phyloP scores from a whole-genome alignment of 2,888 invertebrate species.

The Hirtodrosophila alboralis region DNA sequence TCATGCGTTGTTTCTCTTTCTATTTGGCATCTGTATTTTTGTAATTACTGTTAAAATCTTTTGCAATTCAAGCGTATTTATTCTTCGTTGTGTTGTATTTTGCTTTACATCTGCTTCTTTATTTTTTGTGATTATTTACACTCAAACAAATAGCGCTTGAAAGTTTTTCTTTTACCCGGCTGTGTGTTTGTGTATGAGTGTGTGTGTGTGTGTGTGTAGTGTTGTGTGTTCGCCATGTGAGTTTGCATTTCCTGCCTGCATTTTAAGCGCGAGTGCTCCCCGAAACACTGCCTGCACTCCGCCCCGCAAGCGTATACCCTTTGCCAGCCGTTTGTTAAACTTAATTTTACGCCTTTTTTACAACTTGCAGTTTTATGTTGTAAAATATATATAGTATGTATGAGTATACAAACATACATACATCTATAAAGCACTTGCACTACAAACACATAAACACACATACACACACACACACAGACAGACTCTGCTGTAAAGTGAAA shows the following conservation, averaged over 20 bases:
- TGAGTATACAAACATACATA: slow-evolving; percentile 9
- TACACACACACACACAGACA: slow-evolving; percentile 2
- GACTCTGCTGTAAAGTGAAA: slow-evolving; percentile 1
- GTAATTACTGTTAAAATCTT: slow-evolving; percentile 6
- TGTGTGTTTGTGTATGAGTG: slow-evolving; percentile 18
- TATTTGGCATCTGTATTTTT: too few relatives aligned
- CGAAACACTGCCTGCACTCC: slow-evolving; percentile 47
- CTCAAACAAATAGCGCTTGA: slow-evolving; percentile 76
- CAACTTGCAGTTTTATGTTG: slow-evolving; percentile 75
- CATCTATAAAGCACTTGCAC: slow-evolving; percentile 36
- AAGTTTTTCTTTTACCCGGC: slow-evolving; percentile 58
- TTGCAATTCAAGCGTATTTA: slow-evolving; percentile 29
- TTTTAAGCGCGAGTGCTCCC: slow-evolving; percentile 70
- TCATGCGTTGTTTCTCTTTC: too few relatives aligned
- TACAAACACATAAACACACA: slow-evolving; percentile 30
- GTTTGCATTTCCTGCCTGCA: slow-evolving; percentile 77
- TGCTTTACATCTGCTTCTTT: slow-evolving; percentile 24
- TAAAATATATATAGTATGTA: slow-evolving; percentile 41
- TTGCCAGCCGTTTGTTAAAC: slow-evolving; percentile 68
- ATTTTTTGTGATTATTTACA: slow-evolving; percentile 73
- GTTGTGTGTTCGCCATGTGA: slow-evolving; percentile 48
- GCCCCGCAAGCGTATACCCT: slow-evolving; percentile 7
- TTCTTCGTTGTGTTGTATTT: slow-evolving; percentile 25
- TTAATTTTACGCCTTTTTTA: slow-evolving; percentile 78
- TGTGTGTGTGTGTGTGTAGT: slow-evolving; percentile 16